Evolutionary conservation across 2,113 vertebrate genomes (phyloP), one percentile per base, ranked within the genome.

Genomic region (Dendropsophus ebraccatus): DNA sequence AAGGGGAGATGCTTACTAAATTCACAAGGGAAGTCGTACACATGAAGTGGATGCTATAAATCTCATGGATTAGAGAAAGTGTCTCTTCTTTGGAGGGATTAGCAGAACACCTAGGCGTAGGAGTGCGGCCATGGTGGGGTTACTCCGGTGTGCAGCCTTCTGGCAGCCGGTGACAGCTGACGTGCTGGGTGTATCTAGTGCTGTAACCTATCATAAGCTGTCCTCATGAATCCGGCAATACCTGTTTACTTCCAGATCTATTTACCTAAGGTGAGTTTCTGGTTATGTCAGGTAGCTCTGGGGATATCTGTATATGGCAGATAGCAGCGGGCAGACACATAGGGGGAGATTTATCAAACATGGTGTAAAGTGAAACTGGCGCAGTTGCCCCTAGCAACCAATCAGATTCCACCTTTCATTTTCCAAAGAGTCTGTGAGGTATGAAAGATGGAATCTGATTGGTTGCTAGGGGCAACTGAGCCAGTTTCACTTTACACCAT

Each of bases 231-330:
- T 75, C 82, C 14, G 62, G 82, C 54, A 60, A 84, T 30, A 62
- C 82, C 82, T 52, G 70, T 84, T 84, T 58, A 32, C 25, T 35
- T 11, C 41, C 62, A 14, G 45, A 37, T 50, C 5, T 84, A 73
- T 84, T 73, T 84, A 76, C 72, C 13, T 16, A 76, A 73, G 72
- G 82, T 84, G 72, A 75, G 37, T 56, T 70, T 62, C n/a, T 21
- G 58, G 21, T 47, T 75, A 23, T 47, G n/a, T 30, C 74, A 7
- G 23, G 62, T 35, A 79, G 23, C 32, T 77, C 49, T 80, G 54
- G 41, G 47, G 32, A 77, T 32, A 77, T 77, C 47, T 0, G 25
- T 21, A 19, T 32, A 11, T 23, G 41, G 54, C 54, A 77, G n/a
- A 69, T 14, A 35, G 1, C 1, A 37, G n/a, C 10, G 35, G 32